These are phyloP conservation scores for Petrolisthes cinctipes DNA, from an alignment of 2,888 invertebrate species.

Conservation along the genomic window DNA sequence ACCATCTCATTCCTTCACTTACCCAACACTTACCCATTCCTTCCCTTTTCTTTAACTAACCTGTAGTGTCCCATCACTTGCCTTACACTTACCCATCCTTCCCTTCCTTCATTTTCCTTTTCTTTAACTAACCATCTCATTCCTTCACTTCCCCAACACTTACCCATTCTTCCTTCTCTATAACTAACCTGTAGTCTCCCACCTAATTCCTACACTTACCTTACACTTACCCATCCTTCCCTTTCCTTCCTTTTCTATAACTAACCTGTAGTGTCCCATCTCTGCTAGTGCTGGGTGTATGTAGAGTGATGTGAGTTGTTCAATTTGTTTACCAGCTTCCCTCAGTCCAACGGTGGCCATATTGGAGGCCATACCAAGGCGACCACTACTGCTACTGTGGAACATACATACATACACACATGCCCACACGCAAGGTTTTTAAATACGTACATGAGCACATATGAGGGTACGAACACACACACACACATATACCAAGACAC, in stretches of 20 bases:
- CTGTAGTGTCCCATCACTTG: too few species aligned
- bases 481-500: not conserved
- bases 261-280: constrained; percentile 60
- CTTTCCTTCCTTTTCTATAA: not conserved
- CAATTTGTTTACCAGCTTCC: constrained; percentile 53
- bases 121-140: too few species aligned
- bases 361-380: constrained; percentile 35
- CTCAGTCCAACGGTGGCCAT: constrained; percentile 51
- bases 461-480: not conserved
- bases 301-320: constrained; percentile 39
- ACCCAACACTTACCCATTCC: not conserved
- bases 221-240: not conserved
- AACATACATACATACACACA: constrained; percentile 8
- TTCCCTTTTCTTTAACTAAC: too few species aligned
- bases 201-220: not conserved
- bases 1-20: too few species aligned
- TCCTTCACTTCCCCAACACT: not conserved
- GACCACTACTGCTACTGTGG: constrained; percentile 23
- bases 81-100: not conserved
- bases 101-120: too few species aligned
- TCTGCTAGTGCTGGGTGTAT: constrained; percentile 53
- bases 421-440: not conserved
- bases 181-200: constrained; percentile 58
- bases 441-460: not conserved
- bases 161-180: not conserved